Base-by-base conservation (phyloP, 2,888 invertebrate genomes). In the Dilophus febrilis region DNA sequence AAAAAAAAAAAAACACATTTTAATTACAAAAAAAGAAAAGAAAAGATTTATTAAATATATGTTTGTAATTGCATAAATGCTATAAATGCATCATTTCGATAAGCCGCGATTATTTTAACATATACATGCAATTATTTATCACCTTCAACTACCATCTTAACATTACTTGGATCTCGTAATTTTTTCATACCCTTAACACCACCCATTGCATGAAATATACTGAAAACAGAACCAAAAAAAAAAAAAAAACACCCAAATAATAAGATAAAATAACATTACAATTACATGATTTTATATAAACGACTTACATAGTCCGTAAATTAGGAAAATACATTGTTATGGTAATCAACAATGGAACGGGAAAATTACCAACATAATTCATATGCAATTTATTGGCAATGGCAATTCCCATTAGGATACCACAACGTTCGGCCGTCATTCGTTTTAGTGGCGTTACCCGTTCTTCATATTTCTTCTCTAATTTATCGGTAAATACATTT, bases 361-460 rank as follows among this genome's bases (percentile, higher is more conserved):
- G 81, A 44, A 76, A 74, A 4, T 67, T 48, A 2, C 70, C 70
- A 47, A 81, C 76, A 85, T 85, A 86, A 1, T 72, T 70, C 58
- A 83, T 74, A 34, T 56, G 51, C 36, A 68, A 50, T 56, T 70
- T 64, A 53, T 76, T 76, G 8, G 70, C 71, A 34, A 76, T 53
- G 2, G 72, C 68, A 6, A 72, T 53, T 1, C 70, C 71, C 54
- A 71, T 71, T 5, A 76, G 53, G 41, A 67, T 54, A 1, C 68
- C 71, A 49, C 75, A 75, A 35, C 75, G 61, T 51, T 70, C 67
- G 0, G 64, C 64, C 5, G 66, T 66, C 57, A 76, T 57, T 48
- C 74, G 65, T 40, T 56, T 63, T 13, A 64, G 60, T 12, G 57
- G 47, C 31, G 64, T 59, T 3, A 62, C 59, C 30, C 60, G 49